A percentile compares a stretch with the other conserved stretches of the same genome.
Evolutionary conservation across 2,888 invertebrate species (phyloP).

Genomic region (Abrostola tripartita): DNA sequence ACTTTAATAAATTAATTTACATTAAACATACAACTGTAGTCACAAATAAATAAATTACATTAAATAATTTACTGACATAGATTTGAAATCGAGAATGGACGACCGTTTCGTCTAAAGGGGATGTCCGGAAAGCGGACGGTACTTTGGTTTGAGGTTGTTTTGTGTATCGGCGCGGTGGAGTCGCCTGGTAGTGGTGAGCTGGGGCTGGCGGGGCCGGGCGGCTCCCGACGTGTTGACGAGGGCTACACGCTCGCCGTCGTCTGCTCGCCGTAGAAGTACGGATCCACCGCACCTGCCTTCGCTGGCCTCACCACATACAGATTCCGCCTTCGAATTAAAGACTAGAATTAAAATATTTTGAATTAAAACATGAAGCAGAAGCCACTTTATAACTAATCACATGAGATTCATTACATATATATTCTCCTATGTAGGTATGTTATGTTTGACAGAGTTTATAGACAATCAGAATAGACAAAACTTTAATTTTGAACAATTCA

Average conservation of each 20-base stretch:
- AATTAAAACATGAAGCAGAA: constrained; percentile 37
- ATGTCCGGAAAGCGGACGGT: constrained; percentile 75
- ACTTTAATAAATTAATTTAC: constrained; percentile 82
- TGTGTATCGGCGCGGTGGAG: constrained; percentile 70
- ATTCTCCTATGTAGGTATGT: not conserved
- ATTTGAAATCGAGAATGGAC: constrained; percentile 78
- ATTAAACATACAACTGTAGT: constrained; percentile 82
- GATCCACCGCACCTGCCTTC: constrained; percentile 86
- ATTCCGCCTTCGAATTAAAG: constrained; percentile 89
- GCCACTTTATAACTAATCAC: constrained; percentile 6
- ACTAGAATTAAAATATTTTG: constrained; percentile 84
- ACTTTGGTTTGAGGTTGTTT: constrained; percentile 86
- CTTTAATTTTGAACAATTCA: not conserved
- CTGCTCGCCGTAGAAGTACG: constrained; percentile 88
- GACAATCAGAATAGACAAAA: not conserved
- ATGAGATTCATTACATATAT: not conserved
- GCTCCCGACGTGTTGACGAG: constrained; percentile 45
- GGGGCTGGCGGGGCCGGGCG: constrained; percentile 35
- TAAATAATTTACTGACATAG: constrained; percentile 87
- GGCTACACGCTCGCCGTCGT: constrained; percentile 73
- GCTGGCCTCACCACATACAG: constrained; percentile 89
- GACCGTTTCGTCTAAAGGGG: constrained; percentile 73
- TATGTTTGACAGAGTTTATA: not conserved
- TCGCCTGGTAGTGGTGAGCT: constrained; percentile 47
- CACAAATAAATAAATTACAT: constrained; percentile 87